Base-by-base conservation (phyloP, 2,888 invertebrate species). In the Schizotus pectinicornis region DNA sequence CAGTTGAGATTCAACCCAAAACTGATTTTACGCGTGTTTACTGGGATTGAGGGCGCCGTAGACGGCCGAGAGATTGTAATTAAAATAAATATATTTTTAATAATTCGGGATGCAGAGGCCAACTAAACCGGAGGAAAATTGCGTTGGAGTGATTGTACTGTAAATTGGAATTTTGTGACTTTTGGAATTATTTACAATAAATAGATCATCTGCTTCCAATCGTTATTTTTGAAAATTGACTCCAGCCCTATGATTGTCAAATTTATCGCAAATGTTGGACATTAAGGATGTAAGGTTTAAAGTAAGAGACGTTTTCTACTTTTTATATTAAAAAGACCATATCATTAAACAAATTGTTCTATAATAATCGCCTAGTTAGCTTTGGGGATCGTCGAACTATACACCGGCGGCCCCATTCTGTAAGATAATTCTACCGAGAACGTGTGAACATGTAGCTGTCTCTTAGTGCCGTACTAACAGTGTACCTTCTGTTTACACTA, bases 321-420 rank as follows among this genome's bases (percentile, higher is more conserved):
- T 56, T 56, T 56, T 56, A 50, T 50, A 48, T 39, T 48, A 43
- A 51, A 39, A 56, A 5, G 39, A 51, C 41, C 57, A 57, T 57
- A 57, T 57, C 57, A 57, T 50, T 34, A 38, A 33, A 34, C 13
- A 33, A 46, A 41, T 33, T 7, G 32, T 22, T 22, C 22, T 50
- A 33, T 38, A 32, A 36, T 42, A 32, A 36, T 42, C 37, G 55
- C 47, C 36, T 56, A 48, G 41, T 35, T 46, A 53, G 45, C 33
- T 53, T 47, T 45, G 34, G 13, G 14, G 14, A 33, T n/a, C 32
- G 31, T 31, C 33, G 33, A 33, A 12, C 12, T 9, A 9, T 43
- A 30, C 13, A 39, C n/a, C 13, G 31, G 32, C 8, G 14, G 34
- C 8, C 3, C 32, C n/a, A n/a, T n/a, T n/a, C 32, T 32, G 32